These are phyloP conservation scores for Eretmocerus hayati DNA, from an alignment of 2,888 invertebrate species.

Conservation along the genomic window DNA sequence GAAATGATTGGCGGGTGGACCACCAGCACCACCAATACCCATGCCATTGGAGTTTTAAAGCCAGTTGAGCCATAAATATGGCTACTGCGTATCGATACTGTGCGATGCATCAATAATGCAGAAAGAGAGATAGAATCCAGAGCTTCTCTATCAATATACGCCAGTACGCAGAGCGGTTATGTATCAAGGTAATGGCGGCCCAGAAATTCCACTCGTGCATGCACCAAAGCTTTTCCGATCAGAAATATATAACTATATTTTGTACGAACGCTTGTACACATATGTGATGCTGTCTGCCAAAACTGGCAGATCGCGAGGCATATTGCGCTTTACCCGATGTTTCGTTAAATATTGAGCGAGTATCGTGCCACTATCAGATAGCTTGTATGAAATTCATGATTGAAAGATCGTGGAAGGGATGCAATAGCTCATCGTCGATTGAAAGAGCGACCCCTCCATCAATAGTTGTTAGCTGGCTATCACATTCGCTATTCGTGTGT, in stretches of 20 bases:
- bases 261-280: no score
- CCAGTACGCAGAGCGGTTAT: slow-evolving; percentile 28
- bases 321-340: slow-evolving; percentile 41
- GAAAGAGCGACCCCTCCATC: neutral
- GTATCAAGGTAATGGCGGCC: slow-evolving; percentile 36
- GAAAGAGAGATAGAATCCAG: no score
- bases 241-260: no score
- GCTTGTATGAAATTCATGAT: slow-evolving; percentile 27
- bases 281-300: no score
- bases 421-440: slow-evolving; percentile 25
- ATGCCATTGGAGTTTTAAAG: slow-evolving; percentile 20
- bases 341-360: slow-evolving; percentile 43
- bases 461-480: neutral
- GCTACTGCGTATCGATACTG: neutral
- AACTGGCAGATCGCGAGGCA: no score
- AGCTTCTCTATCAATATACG: slow-evolving; percentile 28
- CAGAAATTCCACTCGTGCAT: slow-evolving; percentile 7
- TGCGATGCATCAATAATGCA: slow-evolving; percentile 27
- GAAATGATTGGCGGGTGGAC: slow-evolving; percentile 25
- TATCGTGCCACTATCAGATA: slow-evolving; percentile 38
- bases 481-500: no score
- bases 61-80: slow-evolving; percentile 27
- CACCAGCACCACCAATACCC: no score
- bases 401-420: no score
- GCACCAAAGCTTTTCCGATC: neutral